phyloP scores from a whole-genome alignment of 2,888 invertebrate genomes.

The Andrena hattorfiana region DNA sequence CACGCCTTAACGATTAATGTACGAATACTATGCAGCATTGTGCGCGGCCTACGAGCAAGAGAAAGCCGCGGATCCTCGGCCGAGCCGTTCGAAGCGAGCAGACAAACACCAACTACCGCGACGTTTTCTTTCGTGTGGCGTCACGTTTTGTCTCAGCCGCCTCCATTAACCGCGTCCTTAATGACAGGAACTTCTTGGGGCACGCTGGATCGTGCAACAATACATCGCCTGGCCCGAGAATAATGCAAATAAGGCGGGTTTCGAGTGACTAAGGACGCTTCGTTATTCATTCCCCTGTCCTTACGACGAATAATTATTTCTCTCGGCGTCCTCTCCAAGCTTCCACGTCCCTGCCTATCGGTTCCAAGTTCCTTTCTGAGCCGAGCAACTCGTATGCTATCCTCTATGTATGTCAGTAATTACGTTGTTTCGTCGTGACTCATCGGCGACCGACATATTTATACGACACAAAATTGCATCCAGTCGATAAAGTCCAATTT shows the following conservation, averaged over 20 bases:
- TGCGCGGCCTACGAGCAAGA: constrained; percentile 57
- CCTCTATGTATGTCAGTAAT: background rate
- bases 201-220: constrained; percentile 29
- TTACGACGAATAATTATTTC: constrained; percentile 19
- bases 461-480: background rate
- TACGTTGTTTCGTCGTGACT: constrained; percentile 17
- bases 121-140: constrained; percentile 9
- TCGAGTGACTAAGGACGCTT: background rate
- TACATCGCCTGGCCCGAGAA: constrained; percentile 6
- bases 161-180: constrained; percentile 45
- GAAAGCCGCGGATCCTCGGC: constrained; percentile 52
- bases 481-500: background rate
- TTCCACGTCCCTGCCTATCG: constrained; percentile 27
- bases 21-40: constrained; percentile 18
- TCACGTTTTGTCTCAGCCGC: constrained; percentile 39
- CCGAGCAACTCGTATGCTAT: background rate
- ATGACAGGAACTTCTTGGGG: constrained; percentile 33
- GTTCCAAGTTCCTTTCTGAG: background rate
- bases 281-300: constrained; percentile 12
- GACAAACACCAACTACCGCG: constrained; percentile 20
- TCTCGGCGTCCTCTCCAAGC: background rate
- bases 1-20: constrained; percentile 42
- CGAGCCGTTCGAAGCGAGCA: constrained; percentile 19
- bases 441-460: background rate
- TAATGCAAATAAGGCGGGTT: constrained; percentile 37